phyloP scores from a whole-genome alignment of 2,797 vertebrate genomes.

The Myiotriccus ornatus region DNA sequence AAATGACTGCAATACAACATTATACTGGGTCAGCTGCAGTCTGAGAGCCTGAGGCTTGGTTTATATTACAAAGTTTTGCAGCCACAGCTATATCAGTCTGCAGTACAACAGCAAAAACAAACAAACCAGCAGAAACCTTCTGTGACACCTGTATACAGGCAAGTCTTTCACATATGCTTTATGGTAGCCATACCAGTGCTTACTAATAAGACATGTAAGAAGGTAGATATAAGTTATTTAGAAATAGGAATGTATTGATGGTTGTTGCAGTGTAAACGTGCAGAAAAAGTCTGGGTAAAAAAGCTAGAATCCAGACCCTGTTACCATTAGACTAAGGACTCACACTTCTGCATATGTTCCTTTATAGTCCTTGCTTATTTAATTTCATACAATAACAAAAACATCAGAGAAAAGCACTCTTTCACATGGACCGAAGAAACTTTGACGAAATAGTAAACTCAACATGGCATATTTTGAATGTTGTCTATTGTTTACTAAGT shows the following conservation, averaged over 20 bases:
- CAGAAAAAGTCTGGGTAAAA: neutral
- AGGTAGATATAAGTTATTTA: neutral
- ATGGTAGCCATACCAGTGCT: neutral
- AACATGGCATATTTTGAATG: neutral
- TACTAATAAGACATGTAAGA: neutral
- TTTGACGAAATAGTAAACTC: neutral
- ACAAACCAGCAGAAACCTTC: neutral
- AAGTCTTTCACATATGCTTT: neutral
- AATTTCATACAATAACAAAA: neutral
- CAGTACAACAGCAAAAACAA: neutral
- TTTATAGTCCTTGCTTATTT: neutral
- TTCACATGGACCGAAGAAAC: neutral
- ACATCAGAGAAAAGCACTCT: neutral
- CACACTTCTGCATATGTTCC: neutral
- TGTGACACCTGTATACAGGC: neutral
- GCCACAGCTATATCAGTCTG: neutral
- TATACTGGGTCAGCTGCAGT: neutral
- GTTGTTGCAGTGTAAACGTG: neutral
- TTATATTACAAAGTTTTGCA: constrained; percentile 12
- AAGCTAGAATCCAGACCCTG: neutral
- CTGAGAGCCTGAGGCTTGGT: neutral
- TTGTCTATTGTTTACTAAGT: neutral
- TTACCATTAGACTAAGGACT: neutral
- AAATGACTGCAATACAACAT: neutral
- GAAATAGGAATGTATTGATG: neutral